Evolutionary conservation across 2,113 vertebrate species (phyloP), one percentile per base, ranked within the genome.

Genomic region (Xerus inauris): DNA sequence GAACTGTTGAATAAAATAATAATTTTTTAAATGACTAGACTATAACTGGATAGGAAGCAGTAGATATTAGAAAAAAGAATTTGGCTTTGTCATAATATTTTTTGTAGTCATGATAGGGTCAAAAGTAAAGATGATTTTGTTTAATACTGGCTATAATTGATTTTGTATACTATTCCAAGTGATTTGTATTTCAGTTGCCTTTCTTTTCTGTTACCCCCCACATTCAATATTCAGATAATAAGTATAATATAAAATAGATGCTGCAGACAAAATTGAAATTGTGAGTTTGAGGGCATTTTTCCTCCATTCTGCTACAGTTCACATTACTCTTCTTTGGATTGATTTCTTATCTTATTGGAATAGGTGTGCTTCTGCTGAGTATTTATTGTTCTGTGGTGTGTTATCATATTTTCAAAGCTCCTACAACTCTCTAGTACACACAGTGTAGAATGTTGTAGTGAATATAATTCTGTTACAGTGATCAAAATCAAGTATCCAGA

Each of bases 51-150:
- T 64, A 42, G 45, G 1, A 77, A 85, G 8, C 6, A 71, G 10
- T 17, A 49, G 16, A 30, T 65, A 75, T 38, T 24, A 45, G 9
- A 76, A 72, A 42, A 42, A 38, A 38, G 1, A 75, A 51, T 87
- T 91, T 79, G 35, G 87, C 40, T 79, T 47, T 35, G 7, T n/a
- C 51, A 30, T 22, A 57, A 57, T 57, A 57, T 22, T 16, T 4
- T 40, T 49, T 35, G 5, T 30, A 59, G n/a, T 22, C 16, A n/a
- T 62, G 28, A 19, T 75, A 82, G 76, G 22, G 1, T 3, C n/a
- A 75, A 69, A 95, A 95, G 19, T 28, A 85, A 93, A 54, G 19
- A 49, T 59, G 5, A 49, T 57, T 95, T 86, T 73, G 17, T 71
- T 94, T 73, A 54, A 40, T 1, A 64, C 30, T 72, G 42, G 28